Conservation (phyloP, 2,888 invertebrate genomes). For the Tetanocera ferruginea region DNA sequence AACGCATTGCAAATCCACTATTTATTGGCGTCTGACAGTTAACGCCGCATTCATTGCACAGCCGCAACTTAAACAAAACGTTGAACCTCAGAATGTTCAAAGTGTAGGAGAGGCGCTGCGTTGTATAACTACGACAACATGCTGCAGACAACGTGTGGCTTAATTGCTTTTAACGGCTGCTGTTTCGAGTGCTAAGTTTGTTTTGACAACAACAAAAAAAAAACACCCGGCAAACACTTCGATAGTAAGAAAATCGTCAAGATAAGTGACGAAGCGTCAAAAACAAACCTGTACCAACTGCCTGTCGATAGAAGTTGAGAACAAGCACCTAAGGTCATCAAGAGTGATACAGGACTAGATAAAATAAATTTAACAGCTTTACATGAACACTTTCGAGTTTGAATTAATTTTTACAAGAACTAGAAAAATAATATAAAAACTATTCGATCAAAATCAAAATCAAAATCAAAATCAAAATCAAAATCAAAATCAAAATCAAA, state of each 20-base stretch:
- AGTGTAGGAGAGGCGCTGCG: not conserved
- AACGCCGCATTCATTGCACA: not conserved
- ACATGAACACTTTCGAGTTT: too few relatives aligned
- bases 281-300: not conserved
- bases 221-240: not conserved
- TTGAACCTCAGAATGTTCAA: not conserved
- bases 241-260: not conserved
- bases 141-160: not conserved
- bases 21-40: constrained; percentile 5
- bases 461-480: too few relatives aligned
- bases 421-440: too few relatives aligned
- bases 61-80: not conserved
- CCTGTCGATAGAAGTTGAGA: too few relatives aligned
- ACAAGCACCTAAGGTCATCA: too few relatives aligned
- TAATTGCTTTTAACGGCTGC: constrained; percentile 27
- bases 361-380: too few relatives aligned
- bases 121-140: not conserved
- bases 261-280: not conserved
- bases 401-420: too few relatives aligned
- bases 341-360: too few relatives aligned
- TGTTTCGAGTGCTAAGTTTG: not conserved
- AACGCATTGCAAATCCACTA: constrained; percentile 9
- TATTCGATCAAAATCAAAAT: too few relatives aligned
- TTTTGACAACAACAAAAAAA: not conserved
- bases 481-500: too few relatives aligned